phyloP scores from a whole-genome alignment of 1,140 invertebrate species.

The Hirudo medicinalis region DNA sequence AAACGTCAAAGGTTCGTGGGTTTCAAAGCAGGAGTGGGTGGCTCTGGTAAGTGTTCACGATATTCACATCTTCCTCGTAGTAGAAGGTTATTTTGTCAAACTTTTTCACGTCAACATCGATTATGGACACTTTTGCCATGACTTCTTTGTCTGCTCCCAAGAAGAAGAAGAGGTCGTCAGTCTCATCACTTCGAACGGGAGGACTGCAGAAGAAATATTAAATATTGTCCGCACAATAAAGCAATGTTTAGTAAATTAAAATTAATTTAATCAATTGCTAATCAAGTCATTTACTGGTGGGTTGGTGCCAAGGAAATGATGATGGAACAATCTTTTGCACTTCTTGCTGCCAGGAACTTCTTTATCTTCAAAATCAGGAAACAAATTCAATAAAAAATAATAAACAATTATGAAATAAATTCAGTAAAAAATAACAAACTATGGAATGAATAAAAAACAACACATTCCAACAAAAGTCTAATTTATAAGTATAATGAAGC shows the following conservation, averaged over 20 bases:
- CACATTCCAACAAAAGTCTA: no score
- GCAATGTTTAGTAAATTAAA: background rate
- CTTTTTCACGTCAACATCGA: slow-evolving; percentile 1
- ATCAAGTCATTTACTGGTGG: background rate
- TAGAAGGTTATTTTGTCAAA: slow-evolving; percentile 3
- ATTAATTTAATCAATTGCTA: background rate
- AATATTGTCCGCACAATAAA: background rate
- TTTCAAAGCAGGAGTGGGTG: background rate
- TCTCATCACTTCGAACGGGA: background rate
- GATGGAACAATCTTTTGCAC: slow-evolving; percentile 12
- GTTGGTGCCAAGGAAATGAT: background rate
- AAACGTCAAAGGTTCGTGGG: background rate
- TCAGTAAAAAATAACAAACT: no score
- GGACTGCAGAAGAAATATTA: no score
- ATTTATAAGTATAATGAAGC: background rate
- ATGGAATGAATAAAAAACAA: no score
- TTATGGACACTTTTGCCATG: background rate
- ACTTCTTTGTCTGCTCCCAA: background rate
- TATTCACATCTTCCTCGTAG: background rate
- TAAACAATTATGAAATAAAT: no score
- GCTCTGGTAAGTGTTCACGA: background rate
- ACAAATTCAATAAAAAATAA: background rate
- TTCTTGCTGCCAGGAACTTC: background rate
- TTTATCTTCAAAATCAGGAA: background rate
- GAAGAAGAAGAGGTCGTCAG: background rate